Evolutionary conservation across 2,888 invertebrate species (phyloP), one percentile per base, ranked within the genome.

Genomic region (Tupiocoris notatus): DNA sequence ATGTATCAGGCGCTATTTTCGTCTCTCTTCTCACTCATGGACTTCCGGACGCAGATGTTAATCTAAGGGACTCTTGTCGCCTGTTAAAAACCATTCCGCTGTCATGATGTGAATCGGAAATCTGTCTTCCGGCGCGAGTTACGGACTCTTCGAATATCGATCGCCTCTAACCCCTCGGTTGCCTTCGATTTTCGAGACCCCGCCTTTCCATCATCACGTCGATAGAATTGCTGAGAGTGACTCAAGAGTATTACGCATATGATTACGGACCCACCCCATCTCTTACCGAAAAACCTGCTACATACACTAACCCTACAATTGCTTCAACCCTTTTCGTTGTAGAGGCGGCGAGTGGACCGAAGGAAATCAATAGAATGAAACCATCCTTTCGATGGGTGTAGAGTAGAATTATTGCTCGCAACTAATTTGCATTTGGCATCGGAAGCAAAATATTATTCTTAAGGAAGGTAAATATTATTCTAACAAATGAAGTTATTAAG

Each of bases 31-130:
- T 59, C n/a, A 2, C n/a, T 18, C 6, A 20, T n/a, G 59, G 59
- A 59, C 18, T 9, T 59, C 59, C 59, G 59, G 59, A n/a, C 16
- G 59, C 7, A 59, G 59, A n/a, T 59, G 59, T 59, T 59, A 39
- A 39, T 39, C 39, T 39, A 12, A 39, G 39, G 12, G 12, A 12
- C 39, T 39, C 39, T 59, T 59, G 17, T 59, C 59, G 59, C 17
- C 59, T 59, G 59, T n/a, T 18, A 20, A 59, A n/a, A 20, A 18
- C 59, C 59, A 18, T n/a, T 59, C 9, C n/a, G 59, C n/a, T 39
- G 39, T n/a, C 59, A n/a, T n/a, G 59, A 59, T 59, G 59, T 9
- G 59, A 59, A 59, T 59, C 59, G 59, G 59, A 59, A 59, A 59
- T 59, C n/a, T 59, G n/a, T 18, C 59, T 59, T 59, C 59, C 59